Evolutionary conservation across 1,140 invertebrate genomes (phyloP), one percentile per base, ranked within the genome.

Genomic region (Zaprionus inermis): DNA sequence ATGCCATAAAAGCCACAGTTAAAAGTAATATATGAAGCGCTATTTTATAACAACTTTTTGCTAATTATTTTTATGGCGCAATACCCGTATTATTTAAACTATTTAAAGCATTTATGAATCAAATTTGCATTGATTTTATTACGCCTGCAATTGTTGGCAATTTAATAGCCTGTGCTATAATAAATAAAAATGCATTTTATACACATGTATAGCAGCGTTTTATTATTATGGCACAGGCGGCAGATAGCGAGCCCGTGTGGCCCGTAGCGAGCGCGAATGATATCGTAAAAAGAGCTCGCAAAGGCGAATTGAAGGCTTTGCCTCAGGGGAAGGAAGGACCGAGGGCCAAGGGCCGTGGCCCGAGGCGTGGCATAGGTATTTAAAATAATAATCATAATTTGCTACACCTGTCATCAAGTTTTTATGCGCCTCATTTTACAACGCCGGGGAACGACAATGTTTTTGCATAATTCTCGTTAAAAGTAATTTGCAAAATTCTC

Each of bases 351-450:
- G n/a, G n/a, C n/a, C n/a, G n/a, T n/a, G n/a, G n/a, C n/a, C n/a
- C n/a, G n/a, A n/a, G 4, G 2, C 24, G 20, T 20, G 30, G 22
- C 14, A n/a, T n/a, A 44, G 78, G 66, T 72, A 83, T 88, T 86
- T 79, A 82, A 86, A 77, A 86, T 88, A 82, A 86, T 86, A 88
- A 88, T 86, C 79, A 76, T 82, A 77, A 86, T 86, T 86, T 88
- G 79, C 60, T 57, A 74, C 83, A 86, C 76, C 83, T 86, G 83
- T 79, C 83, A 61, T 74, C 83, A 78, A 74, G 61, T 73, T 86
- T 81, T 88, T 73, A 76, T 81, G 74, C 30, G 32, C 11, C 56
- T 54, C 64, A 49, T 65, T 44, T 65, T 71, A 52, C 56, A 68
- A 36, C 44, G 32, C 32, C 38, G 54, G 32, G 9, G 5, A 9